Evolutionary conservation across 2,888 invertebrate species (phyloP), one percentile per base, ranked within the genome.

Genomic region (Tiliacea citrago): DNA sequence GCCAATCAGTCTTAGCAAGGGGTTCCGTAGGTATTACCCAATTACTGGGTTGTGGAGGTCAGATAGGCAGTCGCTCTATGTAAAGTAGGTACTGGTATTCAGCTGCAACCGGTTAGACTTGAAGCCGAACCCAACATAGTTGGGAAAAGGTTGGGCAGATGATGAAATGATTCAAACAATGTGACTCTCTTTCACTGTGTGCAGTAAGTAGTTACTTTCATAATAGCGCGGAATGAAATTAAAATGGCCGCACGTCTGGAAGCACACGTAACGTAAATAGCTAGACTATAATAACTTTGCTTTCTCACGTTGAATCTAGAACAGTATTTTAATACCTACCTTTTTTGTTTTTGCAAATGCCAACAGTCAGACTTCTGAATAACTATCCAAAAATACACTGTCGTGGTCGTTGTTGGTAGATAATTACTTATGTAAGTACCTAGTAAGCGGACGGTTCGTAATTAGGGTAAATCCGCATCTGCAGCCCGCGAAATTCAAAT

Each of bases 271-370:
- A 68, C 49, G 35, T 63, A 60, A n/a, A 75, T 62, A 8, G 9
- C n/a, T 47, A 39, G 2, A 39, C 42, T 63, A 16, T 73, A 68
- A 61, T 69, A 69, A 61, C 12, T 53, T 65, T 18, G 16, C 81
- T 84, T 84, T 81, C 85, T 69, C 66, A 69, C n/a, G 24, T 45
- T 60, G 60, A 60, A 68, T 79, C 45, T 12, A 82, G 72, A 66
- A 68, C 70, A 51, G 39, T 16, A 13, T 0, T 1, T n/a, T n/a
- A n/a, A n/a, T n/a, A n/a, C 1, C 42, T 29, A 24, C 21, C 29
- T 58, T 62, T 68, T 69, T 72, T 60, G 1, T 10, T 29, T 68
- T 75, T 81, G 42, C 29, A n/a, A 35, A 65, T 35, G 18, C 53
- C 1, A 65, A 13, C 16, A 60, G 63, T 16, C 18, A 55, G 10